These are phyloP conservation scores for Callorhinus ursinus DNA, from an alignment of 2,113 vertebrate species.

Conservation along the genomic window DNA sequence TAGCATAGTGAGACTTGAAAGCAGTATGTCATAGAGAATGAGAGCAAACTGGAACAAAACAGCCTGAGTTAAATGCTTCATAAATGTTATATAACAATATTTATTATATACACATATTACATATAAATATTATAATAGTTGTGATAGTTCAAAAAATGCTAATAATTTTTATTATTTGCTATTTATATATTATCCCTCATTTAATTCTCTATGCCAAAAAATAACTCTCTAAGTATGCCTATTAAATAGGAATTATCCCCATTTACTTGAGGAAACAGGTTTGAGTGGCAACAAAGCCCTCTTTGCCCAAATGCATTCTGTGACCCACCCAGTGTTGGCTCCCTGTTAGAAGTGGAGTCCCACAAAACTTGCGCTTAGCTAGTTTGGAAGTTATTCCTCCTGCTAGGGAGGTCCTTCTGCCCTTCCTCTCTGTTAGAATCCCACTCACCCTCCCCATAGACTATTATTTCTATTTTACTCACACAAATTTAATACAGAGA, in stretches of 20 bases:
- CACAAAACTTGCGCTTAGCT: background rate
- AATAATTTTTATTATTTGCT: background rate
- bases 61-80: background rate
- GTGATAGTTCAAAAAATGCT: background rate
- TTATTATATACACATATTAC: background rate
- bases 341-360: background rate
- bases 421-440: background rate
- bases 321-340: background rate
- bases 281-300: background rate
- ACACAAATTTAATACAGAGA: background rate
- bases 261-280: slow-evolving; percentile 6
- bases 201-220: background rate
- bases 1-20: background rate
- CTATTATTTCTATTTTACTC: slow-evolving; percentile 15
- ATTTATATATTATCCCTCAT: background rate
- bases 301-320: background rate
- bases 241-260: background rate
- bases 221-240: background rate
- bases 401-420: background rate
- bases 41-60: background rate
- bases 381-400: background rate
- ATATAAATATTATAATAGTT: background rate
- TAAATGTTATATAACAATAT: background rate
- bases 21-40: background rate
- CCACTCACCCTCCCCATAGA: background rate